These are phyloP conservation scores for Helostoma temminkii DNA, from an alignment of 2,797 vertebrate genomes.

Conservation along the genomic window DNA sequence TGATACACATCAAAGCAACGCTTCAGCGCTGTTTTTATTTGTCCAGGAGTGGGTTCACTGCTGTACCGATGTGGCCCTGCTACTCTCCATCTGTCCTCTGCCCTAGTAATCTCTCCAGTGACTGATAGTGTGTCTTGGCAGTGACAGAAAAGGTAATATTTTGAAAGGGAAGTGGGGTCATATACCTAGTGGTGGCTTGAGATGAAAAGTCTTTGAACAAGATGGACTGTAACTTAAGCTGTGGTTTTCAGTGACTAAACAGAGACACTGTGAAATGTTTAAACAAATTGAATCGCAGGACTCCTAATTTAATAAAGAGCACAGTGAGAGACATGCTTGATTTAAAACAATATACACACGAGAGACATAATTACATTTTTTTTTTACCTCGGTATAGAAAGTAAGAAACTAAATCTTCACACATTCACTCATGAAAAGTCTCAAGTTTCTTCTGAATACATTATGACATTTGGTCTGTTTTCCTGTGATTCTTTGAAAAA, in stretches of 20 bases:
- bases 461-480: slow-evolving; percentile 56
- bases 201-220: slow-evolving; percentile 75
- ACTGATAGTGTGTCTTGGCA: slow-evolving; percentile 79
- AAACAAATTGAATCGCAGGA: slow-evolving; percentile 74
- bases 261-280: slow-evolving; percentile 72
- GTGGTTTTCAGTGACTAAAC: slow-evolving; percentile 66
- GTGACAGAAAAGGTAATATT: slow-evolving; percentile 78
- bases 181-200: slow-evolving; percentile 59
- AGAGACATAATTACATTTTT: slow-evolving; percentile 73
- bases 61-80: slow-evolving; percentile 49
- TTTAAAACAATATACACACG: slow-evolving; percentile 80
- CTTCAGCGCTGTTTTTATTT: slow-evolving; percentile 50
- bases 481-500: slow-evolving; percentile 40
- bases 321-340: slow-evolving; percentile 70
- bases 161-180: slow-evolving; percentile 57
- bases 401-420: slow-evolving; percentile 64
- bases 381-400: slow-evolving; percentile 45
- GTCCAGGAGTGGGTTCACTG: slow-evolving; percentile 38
- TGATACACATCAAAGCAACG: slow-evolving; percentile 42
- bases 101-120: slow-evolving; percentile 57
- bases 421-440: slow-evolving; percentile 46
- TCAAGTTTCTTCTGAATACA: slow-evolving; percentile 53
- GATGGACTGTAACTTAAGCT: slow-evolving; percentile 62
- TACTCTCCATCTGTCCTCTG: slow-evolving; percentile 67
- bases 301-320: slow-evolving; percentile 78